These are phyloP conservation scores for Microplitis mediator DNA, from an alignment of 1,140 invertebrate species.

Conservation along the genomic window DNA sequence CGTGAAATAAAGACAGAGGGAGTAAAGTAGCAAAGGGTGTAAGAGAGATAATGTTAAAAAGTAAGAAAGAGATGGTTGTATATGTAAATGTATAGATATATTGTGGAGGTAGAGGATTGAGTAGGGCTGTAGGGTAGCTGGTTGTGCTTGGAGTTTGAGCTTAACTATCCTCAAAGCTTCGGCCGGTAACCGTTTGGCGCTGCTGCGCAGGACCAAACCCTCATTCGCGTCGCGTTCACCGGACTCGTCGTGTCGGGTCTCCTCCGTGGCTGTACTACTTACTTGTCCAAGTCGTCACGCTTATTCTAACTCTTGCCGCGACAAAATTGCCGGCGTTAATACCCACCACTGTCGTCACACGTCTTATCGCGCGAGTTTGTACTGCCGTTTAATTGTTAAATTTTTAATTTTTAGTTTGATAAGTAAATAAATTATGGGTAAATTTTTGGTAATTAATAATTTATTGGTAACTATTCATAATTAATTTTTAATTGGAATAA, in stretches of 20 bases:
- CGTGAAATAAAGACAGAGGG: too few relatives aligned
- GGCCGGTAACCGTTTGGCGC: slow-evolving; percentile 45
- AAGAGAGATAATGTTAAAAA: too few relatives aligned
- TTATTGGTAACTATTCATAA: too few relatives aligned
- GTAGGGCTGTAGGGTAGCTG: slow-evolving; percentile 33
- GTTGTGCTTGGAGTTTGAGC: slow-evolving; percentile 22
- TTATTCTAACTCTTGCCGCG: slow-evolving; percentile 14
- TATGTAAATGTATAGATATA: not conserved
- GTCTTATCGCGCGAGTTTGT: not conserved
- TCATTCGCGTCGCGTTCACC: slow-evolving; percentile 50
- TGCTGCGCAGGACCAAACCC: slow-evolving; percentile 53
- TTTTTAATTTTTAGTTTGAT: too few relatives aligned
- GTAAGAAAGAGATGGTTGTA: not conserved
- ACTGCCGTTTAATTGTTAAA: not conserved
- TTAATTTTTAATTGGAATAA: too few relatives aligned
- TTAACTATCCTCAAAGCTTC: slow-evolving; percentile 28
- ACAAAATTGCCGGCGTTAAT: slow-evolving; percentile 1
- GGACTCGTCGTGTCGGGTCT: not conserved
- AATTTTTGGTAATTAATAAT: too few relatives aligned
- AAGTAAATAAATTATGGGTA: too few relatives aligned
- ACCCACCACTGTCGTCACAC: not conserved
- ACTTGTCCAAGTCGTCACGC: not conserved
- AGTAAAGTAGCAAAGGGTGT: too few relatives aligned
- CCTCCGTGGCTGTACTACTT: not conserved
- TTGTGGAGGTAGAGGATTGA: slow-evolving; percentile 1